A percentile compares a stretch with the other conserved stretches of the same genome.
Conservation (phyloP, 2,888 invertebrate genomes). For the Ferdinandea cuprea region DNA sequence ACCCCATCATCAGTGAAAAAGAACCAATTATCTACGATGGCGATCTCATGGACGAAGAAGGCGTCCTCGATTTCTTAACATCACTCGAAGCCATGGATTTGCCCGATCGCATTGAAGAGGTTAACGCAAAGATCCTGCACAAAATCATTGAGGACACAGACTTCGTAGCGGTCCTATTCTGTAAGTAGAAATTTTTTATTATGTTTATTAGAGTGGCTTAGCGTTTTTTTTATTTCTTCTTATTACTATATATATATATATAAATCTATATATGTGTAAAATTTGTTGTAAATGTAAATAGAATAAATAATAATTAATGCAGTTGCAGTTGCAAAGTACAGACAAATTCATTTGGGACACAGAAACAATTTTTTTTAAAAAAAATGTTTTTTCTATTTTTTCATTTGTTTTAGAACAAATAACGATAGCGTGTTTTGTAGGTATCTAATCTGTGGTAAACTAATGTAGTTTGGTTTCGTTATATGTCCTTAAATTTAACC, state of each 20-base stretch:
- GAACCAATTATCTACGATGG: conserved; percentile 98
- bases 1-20: conserved; percentile 87
- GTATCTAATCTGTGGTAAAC: conserved; percentile 51
- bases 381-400: too few relatives aligned
- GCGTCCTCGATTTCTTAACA: conserved; percentile 95
- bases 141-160: conserved; percentile 96
- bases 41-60: conserved; percentile 97
- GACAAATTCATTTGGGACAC: conserved; percentile 42
- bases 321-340: conserved; percentile 81
- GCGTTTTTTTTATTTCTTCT: conserved; percentile 26
- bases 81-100: conserved; percentile 97
- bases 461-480: conserved; percentile 43
- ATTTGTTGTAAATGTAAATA: conserved; percentile 35
- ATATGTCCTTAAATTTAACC: conserved; percentile 48
- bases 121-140: conserved; percentile 93
- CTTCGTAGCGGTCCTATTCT: conserved; percentile 96
- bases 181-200: conserved; percentile 87
- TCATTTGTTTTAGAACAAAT: too few relatives aligned
- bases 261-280: too few relatives aligned
- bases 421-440: conserved; percentile 40
- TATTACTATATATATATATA: conserved; percentile 43
- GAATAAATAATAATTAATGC: conserved; percentile 78
- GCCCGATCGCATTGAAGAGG: conserved; percentile 97
- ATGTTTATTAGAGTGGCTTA: conserved; percentile 38
- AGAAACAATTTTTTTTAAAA: not conserved